Base-by-base conservation (phyloP, 2,113 vertebrate genomes). In the Mobula birostris region DNA sequence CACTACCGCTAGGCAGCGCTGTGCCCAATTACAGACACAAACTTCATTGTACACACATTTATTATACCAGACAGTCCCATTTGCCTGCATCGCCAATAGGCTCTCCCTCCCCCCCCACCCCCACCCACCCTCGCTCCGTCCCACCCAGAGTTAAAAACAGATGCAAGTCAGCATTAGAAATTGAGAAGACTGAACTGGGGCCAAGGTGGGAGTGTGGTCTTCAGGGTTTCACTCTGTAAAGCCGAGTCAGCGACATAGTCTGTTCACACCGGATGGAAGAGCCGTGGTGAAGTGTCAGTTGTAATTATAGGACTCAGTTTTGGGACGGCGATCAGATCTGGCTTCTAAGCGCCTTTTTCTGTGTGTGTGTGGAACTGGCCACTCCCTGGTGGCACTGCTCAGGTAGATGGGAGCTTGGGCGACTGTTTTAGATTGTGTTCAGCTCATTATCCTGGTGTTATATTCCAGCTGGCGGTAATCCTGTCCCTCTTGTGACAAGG, bases 1-100 rank as follows among this genome's bases (percentile, higher is more conserved):
- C 58, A 88, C 85, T 88, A 88, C 85, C 85, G 61, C 85, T 32
- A 88, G 85, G 85, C 85, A 88, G 85, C 85, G 61, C 61, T 7
- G 61, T 88, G 85, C 85, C 85, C 85, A 88, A 66, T 63, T 66
- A 88, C 85, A 88, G 85, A 88, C 85, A 88, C 58, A 88, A 66
- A 88, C 85, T 88, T 29, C 85, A 88, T 88, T 88, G 61, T 66
- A 88, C 61, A 66, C 85, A 88, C 85, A 88, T 88, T 63, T 88
- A 88, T 88, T 88, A 88, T 63, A 88, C 85, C 85, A 88, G 85
- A 88, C 85, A 88, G 85, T 88, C 85, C 85, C 85, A 66, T n/a
- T 63, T 63, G 32, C 85, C 85, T 88, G 85, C 85, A 66, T 88
- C 8, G 29, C 61, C 85, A 32, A 2, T n/a, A 6, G 85, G 61